phyloP scores from a whole-genome alignment of 2,888 invertebrate species.

The Drosophila lutescens region DNA sequence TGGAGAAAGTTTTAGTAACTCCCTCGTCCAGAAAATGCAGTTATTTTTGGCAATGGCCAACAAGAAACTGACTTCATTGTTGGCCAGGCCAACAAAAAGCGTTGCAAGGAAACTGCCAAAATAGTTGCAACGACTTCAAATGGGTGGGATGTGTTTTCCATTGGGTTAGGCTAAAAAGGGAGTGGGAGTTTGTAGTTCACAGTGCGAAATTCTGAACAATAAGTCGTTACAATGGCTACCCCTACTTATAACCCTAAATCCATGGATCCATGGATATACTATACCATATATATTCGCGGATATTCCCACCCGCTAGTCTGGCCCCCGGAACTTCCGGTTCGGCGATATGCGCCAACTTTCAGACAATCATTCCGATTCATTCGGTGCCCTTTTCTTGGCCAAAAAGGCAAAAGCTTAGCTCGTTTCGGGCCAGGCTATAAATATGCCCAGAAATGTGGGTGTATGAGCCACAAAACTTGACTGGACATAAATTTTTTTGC shows the following conservation, averaged over 20 bases:
- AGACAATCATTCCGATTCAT: conserved; percentile 77
- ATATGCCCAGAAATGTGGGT: conserved; percentile 43
- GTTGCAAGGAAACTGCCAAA: conserved; percentile 69
- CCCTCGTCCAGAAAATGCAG: conserved; percentile 64
- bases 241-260: not conserved
- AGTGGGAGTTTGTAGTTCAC: conserved; percentile 7
- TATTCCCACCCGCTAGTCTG: conserved; percentile 70
- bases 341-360: conserved; percentile 76
- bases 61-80: conserved; percentile 79
- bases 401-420: conserved; percentile 73
- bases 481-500: conserved; percentile 56
- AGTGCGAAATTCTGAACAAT: conserved; percentile 72
- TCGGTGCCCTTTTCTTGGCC: conserved; percentile 58
- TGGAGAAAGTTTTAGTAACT: conserved; percentile 65
- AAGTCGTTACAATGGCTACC: conserved; percentile 68
- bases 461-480: conserved; percentile 47
- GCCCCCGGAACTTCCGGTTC: conserved; percentile 71
- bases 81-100: conserved; percentile 61
- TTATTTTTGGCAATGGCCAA: conserved; percentile 70
- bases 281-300: not conserved
- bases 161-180: too few relatives aligned
- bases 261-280: conserved; percentile 2
- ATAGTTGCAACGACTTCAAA: conserved; percentile 59
- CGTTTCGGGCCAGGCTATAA: conserved; percentile 61
- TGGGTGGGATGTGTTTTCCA: conserved; percentile 2